Conservation (phyloP, 2,797 vertebrate species). For the Orientallactaga sibirica region DNA sequence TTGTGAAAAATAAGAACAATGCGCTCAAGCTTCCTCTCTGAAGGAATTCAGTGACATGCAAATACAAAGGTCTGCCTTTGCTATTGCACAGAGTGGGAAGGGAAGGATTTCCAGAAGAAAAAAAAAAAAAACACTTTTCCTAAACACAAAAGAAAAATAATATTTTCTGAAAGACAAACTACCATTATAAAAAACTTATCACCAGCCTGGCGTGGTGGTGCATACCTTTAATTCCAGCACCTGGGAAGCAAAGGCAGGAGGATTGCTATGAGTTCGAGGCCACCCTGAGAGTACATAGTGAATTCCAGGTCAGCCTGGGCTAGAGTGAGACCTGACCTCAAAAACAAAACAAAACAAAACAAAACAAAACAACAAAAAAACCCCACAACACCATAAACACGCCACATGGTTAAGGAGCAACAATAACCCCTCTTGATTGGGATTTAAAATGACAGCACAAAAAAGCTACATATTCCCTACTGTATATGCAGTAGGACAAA, state of each 20-base stretch:
- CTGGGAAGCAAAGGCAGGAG: no score
- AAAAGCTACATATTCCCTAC: background rate
- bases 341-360: no score
- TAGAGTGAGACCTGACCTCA: no score
- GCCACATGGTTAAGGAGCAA: background rate
- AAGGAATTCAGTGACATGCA: background rate
- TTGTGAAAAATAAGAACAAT: background rate
- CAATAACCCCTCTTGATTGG: background rate
- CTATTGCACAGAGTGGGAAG: background rate
- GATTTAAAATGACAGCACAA: background rate
- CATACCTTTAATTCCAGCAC: no score
- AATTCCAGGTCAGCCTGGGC: no score
- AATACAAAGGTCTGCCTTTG: background rate
- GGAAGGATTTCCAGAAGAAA: background rate
- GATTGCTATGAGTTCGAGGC: no score
- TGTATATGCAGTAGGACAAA: background rate
- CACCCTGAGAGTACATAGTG: no score
- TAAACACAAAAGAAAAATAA: background rate
- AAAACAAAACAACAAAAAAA: no score
- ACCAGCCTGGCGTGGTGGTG: no score
- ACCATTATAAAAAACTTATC: background rate
- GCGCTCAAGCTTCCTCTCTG: background rate
- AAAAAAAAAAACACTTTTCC: background rate
- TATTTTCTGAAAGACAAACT: conserved; percentile 16
- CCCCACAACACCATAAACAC: background rate